Conservation (phyloP, 2,113 vertebrate species). For the Plotosus lineatus region DNA sequence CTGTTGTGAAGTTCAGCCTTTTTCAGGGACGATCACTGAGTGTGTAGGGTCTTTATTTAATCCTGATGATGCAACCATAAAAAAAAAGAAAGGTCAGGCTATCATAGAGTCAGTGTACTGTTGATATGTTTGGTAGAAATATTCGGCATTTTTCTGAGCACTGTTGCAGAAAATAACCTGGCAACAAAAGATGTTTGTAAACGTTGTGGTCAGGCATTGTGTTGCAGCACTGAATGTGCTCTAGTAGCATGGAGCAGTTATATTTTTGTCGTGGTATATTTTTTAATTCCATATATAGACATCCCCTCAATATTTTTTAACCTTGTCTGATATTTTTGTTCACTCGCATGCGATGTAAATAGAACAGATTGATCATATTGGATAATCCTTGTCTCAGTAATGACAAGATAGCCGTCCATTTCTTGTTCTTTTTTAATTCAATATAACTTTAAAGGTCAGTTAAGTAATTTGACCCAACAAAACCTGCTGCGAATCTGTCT, state of each 20-base stretch:
- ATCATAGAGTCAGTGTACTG: background rate
- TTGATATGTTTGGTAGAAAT: background rate
- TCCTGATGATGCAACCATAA: background rate
- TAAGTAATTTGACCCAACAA: background rate
- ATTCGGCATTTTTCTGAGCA: slow-evolving; percentile 12
- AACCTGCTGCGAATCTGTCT: background rate
- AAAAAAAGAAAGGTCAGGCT: background rate
- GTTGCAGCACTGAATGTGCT: background rate
- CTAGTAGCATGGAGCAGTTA: background rate
- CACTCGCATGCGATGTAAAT: background rate
- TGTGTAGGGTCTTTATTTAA: background rate
- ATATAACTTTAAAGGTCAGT: background rate
- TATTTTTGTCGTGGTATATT: background rate
- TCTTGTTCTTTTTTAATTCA: background rate
- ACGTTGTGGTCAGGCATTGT: background rate
- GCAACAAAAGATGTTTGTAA: slow-evolving; percentile 2
- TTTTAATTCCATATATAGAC: background rate
- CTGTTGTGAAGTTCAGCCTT: background rate
- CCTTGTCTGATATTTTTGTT: background rate
- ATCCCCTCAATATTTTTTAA: background rate
- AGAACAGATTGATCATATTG: background rate
- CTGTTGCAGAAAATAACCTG: slow-evolving; percentile 17
- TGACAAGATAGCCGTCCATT: background rate
- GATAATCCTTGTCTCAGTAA: background rate
- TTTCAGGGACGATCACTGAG: slow-evolving; percentile 12